Conservation (phyloP, 2,113 vertebrate species). For the Pteruthius melanotis region DNA sequence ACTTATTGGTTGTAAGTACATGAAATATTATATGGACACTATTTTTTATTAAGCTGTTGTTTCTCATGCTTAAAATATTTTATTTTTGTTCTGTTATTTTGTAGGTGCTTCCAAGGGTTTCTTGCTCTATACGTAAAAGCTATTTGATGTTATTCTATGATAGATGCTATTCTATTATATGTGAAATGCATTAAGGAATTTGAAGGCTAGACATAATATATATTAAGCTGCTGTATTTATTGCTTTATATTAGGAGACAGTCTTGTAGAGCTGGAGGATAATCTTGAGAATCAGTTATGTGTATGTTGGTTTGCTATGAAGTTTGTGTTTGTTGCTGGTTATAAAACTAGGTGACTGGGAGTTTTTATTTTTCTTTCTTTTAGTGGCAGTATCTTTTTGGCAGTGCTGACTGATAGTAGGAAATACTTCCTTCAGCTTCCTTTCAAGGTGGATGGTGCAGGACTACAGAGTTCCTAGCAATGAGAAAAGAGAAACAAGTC, state of each 20-base stretch:
- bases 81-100: background rate
- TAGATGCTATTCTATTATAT: too few relatives aligned
- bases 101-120: background rate
- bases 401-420: background rate
- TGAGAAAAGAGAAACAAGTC: background rate
- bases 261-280: background rate
- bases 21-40: background rate
- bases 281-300: background rate
- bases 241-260: background rate
- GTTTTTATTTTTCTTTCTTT: background rate
- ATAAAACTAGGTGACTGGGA: background rate
- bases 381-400: background rate
- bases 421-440: background rate
- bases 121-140: background rate
- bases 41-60: background rate
- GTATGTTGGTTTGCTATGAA: background rate
- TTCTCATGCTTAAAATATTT: background rate
- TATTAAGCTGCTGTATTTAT: background rate
- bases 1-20: background rate
- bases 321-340: background rate
- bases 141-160: background rate
- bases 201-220: background rate
- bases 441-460: background rate
- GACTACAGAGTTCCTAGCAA: background rate
- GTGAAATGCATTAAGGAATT: background rate